These are phyloP conservation scores for Apocheima hispidaria DNA, from an alignment of 2,888 invertebrate species.

Conservation along the genomic window DNA sequence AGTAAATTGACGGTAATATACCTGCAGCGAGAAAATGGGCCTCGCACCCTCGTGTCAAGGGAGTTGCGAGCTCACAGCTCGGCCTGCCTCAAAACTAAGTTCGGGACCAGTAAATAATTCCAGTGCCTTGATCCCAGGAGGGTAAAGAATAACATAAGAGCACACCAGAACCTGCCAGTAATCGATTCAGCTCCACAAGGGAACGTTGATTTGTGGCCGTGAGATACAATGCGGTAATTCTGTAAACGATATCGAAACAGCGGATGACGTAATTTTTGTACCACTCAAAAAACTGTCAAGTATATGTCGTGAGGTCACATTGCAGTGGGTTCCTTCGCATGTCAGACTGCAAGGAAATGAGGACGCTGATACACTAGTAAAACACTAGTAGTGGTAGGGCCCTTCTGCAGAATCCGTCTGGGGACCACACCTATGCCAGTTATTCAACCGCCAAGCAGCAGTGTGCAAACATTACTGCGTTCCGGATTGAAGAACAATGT, in stretches of 20 bases:
- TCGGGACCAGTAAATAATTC: conserved; percentile 78
- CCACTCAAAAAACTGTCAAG: too few relatives aligned
- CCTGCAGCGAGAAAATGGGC: conserved; percentile 57
- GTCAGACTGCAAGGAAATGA: too few relatives aligned
- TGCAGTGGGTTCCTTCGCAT: too few relatives aligned
- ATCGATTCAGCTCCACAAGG: conserved; percentile 58
- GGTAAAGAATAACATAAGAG: conserved; percentile 72
- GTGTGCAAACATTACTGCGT: too few relatives aligned
- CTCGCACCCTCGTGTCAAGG: conserved; percentile 38
- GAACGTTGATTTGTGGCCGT: conserved; percentile 35
- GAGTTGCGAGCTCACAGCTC: conserved; percentile 48
- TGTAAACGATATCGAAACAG: conserved; percentile 1
- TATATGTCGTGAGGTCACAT: too few relatives aligned
- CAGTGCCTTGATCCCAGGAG: conserved; percentile 58
- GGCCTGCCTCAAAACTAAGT: conserved; percentile 74
- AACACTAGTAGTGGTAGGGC: too few relatives aligned
- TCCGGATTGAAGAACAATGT: too few relatives aligned
- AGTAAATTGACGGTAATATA: conserved; percentile 58
- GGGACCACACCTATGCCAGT: too few relatives aligned
- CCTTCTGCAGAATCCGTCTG: too few relatives aligned
- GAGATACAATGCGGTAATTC: conserved; percentile 33
- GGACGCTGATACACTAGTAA: too few relatives aligned
- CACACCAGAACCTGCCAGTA: conserved; percentile 50
- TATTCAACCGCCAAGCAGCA: too few relatives aligned
- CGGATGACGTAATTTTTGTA: too few relatives aligned